Evolutionary conservation across 1,140 invertebrate species (phyloP).

Genomic region (Bombus balteatus): DNA sequence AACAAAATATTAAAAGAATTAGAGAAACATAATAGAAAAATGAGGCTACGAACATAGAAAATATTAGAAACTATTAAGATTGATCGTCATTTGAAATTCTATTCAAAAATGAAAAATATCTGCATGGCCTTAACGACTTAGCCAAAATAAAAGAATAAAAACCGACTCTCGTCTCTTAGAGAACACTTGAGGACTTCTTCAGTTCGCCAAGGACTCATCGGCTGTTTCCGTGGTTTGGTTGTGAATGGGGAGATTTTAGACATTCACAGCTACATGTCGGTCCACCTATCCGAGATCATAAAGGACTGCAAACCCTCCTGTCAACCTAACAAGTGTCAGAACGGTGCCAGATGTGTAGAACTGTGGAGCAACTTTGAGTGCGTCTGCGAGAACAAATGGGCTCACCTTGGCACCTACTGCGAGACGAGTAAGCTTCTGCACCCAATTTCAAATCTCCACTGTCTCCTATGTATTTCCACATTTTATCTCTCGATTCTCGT

Average conservation of each 20-base stretch:
- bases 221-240: slow-evolving; percentile 95
- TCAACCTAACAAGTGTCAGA: slow-evolving; percentile 95
- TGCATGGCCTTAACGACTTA: too few relatives aligned
- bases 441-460: not conserved
- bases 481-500: not conserved
- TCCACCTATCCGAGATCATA: slow-evolving; percentile 94
- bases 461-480: not conserved
- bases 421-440: slow-evolving; percentile 89
- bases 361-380: slow-evolving; percentile 96
- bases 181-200: slow-evolving; percentile 91
- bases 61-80: too few relatives aligned
- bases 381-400: slow-evolving; percentile 94
- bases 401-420: slow-evolving; percentile 93
- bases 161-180: slow-evolving; percentile 80
- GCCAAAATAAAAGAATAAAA: not conserved
- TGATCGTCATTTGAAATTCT: too few relatives aligned
- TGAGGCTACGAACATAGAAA: too few relatives aligned
- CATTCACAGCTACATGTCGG: slow-evolving; percentile 96
- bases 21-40: too few relatives aligned
- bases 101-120: too few relatives aligned
- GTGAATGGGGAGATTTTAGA: slow-evolving; percentile 95
- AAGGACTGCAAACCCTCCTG: slow-evolving; percentile 96
- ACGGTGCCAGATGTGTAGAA: slow-evolving; percentile 94
- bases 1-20: too few relatives aligned
- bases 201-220: slow-evolving; percentile 93